Evolutionary conservation across 2,888 invertebrate genomes (phyloP).

Genomic region (Polyploca ridens): DNA sequence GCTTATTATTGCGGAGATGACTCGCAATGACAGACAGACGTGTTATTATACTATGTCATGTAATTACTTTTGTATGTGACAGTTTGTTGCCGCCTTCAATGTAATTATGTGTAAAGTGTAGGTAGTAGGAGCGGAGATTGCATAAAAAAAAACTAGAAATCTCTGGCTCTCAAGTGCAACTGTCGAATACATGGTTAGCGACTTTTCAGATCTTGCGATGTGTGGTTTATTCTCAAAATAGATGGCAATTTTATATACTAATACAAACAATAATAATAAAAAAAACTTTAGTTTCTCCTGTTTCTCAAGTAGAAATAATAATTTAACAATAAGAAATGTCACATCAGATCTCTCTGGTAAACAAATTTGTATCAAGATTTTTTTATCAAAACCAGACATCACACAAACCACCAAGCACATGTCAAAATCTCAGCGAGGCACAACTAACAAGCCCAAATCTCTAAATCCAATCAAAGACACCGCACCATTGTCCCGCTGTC

Average conservation of each 20-base stretch:
- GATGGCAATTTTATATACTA: too few relatives aligned
- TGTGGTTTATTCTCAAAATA: not conserved
- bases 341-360: not conserved
- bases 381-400: not conserved
- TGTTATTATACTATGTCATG: slow-evolving; percentile 1
- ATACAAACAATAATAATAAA: too few relatives aligned
- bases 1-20: slow-evolving; percentile 14
- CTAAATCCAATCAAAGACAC: slow-evolving; percentile 25
- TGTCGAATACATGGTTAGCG: too few relatives aligned
- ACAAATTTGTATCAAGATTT: slow-evolving; percentile 1
- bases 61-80: slow-evolving; percentile 12
- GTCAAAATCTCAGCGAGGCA: slow-evolving; percentile 19
- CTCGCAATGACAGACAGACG: slow-evolving; percentile 1
- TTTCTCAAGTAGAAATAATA: too few relatives aligned
- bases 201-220: not conserved
- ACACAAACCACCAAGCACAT: not conserved
- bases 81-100: slow-evolving; percentile 9
- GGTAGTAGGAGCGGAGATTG: too few relatives aligned
- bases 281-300: too few relatives aligned
- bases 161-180: too few relatives aligned
- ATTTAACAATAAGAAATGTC: too few relatives aligned
- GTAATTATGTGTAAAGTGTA: not conserved
- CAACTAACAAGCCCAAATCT: slow-evolving; percentile 32
- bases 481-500: slow-evolving; percentile 23
- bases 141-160: too few relatives aligned